Evolutionary conservation across 2,797 vertebrate genomes (phyloP), one percentile per base, ranked within the genome.

Genomic region (Paedocypris micromegethes): DNA sequence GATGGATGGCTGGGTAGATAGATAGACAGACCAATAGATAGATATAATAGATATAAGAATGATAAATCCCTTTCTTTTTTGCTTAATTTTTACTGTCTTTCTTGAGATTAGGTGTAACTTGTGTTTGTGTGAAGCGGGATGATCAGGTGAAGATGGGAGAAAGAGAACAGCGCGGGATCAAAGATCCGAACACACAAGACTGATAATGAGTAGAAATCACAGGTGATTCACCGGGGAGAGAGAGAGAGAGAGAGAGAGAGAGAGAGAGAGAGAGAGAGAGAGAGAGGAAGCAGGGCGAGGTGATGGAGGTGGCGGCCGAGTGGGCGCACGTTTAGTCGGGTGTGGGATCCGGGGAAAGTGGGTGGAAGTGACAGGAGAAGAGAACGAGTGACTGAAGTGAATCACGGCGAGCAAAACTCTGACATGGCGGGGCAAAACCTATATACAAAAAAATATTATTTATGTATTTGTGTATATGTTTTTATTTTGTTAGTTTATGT

Each of bases 161-260:
- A 23, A 23, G 23, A 23, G 23, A 23, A 23, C 23, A 23, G 23
- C 23, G 23, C 23, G 23, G 23, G 23, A 23, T 23, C 23, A 23
- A 23, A 23, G 23, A 23, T 23, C 73, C 70, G 46, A 58, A 42
- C 57, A 23, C 23, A 23, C 39, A 49, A 38, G 48, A 64, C 43
- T 55, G 52, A 8, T 46, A 44, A 59, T 49, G 38, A 52, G 64
- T 63, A 58, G 8, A 64, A 75, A 47, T 56, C 56, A 60, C 64
- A 70, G 73, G 73, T 73, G 76, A 75, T 73, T 78, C 73, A 78
- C 68, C 76, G 67, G 63, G 48, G 44, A 72, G 53, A 9, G 39
- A 51, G 9, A 48, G 8, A 9, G 54, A 6, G 48, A 9, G 58
- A 54, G 57, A 61, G 57, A n/a, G 40, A 5, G 53, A 51, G 9